Percentiles rank a stretch among this genome's conserved stretches.
Evolutionary conservation across 2,797 vertebrate genomes (phyloP).

Genomic region (Rhynchonycteris naso): DNA sequence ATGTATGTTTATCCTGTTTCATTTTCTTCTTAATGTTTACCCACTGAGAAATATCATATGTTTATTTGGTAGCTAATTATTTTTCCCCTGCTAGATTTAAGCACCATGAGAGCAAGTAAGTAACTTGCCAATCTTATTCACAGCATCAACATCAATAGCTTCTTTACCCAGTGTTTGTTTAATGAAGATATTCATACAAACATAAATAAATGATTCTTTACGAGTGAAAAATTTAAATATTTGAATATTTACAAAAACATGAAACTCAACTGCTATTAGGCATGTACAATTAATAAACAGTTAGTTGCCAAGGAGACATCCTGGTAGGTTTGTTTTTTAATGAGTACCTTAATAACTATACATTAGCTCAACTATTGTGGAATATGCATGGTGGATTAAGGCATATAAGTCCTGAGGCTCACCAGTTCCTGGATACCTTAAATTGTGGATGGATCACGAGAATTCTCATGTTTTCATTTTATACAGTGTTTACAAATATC

Average conservation of each 20-base stretch:
- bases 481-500: too few relatives aligned
- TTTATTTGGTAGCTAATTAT: not conserved
- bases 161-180: not conserved
- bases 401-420: not conserved
- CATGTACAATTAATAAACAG: conserved; percentile 29
- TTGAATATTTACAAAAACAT: conserved; percentile 55
- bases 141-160: not conserved
- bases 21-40: not conserved
- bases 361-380: not conserved
- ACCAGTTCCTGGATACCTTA: not conserved
- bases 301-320: conserved; percentile 35
- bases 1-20: not conserved
- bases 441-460: too few relatives aligned
- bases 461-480: too few relatives aligned
- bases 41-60: not conserved
- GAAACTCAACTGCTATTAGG: conserved; percentile 12
- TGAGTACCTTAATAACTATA: conserved; percentile 4
- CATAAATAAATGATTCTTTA: not conserved
- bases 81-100: not conserved
- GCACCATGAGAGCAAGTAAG: not conserved
- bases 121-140: not conserved
- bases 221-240: conserved; percentile 4
- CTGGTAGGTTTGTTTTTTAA: conserved; percentile 4
- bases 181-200: not conserved
- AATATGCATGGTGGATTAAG: not conserved